phyloP scores from a whole-genome alignment of 1,140 invertebrate genomes.

The Probaryconus sp. region DNA sequence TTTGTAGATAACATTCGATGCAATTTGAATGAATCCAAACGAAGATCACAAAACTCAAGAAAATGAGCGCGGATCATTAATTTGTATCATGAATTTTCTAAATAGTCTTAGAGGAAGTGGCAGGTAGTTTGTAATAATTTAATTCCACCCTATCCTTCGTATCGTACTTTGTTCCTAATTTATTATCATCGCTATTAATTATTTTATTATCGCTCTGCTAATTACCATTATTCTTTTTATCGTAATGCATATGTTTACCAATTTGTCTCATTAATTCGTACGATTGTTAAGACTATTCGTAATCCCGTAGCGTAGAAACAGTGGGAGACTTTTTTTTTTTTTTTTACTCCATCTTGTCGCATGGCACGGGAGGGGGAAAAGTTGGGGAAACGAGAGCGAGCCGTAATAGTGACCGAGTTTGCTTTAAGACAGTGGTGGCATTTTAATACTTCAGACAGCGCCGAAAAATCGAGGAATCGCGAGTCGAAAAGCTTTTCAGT shows the following conservation, averaged over 20 bases:
- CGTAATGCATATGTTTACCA: conserved; percentile 41
- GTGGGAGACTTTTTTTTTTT: too few relatives aligned
- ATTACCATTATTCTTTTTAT: conserved; percentile 64
- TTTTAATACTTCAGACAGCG: conserved; percentile 75
- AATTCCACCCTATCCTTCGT: conserved; percentile 72
- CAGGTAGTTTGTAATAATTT: conserved; percentile 72
- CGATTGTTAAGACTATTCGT: conserved; percentile 59
- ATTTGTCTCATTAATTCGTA: conserved; percentile 58
- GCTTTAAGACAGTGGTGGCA: conserved; percentile 68
- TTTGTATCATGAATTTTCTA: conserved; percentile 71
- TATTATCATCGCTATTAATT: conserved; percentile 71
- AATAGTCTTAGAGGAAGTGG: conserved; percentile 71
- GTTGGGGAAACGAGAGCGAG: conserved; percentile 27
- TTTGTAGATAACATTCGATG: conserved; percentile 70
- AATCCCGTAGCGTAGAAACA: conserved; percentile 9
- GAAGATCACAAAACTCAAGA: too few relatives aligned
- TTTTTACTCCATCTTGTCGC: too few relatives aligned
- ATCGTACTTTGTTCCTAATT: conserved; percentile 78
- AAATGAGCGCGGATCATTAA: too few relatives aligned
- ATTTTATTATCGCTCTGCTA: conserved; percentile 61
- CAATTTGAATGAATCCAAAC: conserved; percentile 33
- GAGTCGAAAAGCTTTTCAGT: conserved; percentile 16
- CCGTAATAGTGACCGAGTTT: conserved; percentile 63
- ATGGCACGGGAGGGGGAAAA: conserved; percentile 15
- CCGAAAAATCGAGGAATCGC: conserved; percentile 50